Evolutionary conservation across 2,888 invertebrate genomes (phyloP).

Genomic region (Ormyrus nitidulus): DNA sequence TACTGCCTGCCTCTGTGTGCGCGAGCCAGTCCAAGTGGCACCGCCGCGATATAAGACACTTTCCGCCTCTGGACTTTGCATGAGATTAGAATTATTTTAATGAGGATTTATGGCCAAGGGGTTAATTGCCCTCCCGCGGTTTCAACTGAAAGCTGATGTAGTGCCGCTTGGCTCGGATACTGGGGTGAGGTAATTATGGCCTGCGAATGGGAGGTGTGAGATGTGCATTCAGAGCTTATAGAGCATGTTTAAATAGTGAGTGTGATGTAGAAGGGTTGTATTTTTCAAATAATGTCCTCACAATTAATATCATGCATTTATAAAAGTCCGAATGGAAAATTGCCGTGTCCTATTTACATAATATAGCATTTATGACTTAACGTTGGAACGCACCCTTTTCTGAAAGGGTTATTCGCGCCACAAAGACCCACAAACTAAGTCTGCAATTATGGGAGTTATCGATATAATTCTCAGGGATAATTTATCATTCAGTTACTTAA

Average conservation of each 20-base stretch:
- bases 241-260: no score
- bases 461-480: constrained; percentile 48
- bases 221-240: no score
- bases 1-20: neutral
- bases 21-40: neutral
- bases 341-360: constrained; percentile 17
- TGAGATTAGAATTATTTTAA: constrained; percentile 57
- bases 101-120: constrained; percentile 44
- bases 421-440: constrained; percentile 62
- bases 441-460: constrained; percentile 63
- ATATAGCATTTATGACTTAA: neutral
- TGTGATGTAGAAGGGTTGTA: no score
- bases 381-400: constrained; percentile 4
- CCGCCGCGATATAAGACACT: constrained; percentile 37
- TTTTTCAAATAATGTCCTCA: no score
- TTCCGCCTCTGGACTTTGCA: constrained; percentile 46
- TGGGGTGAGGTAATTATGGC: no score
- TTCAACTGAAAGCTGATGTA: neutral
- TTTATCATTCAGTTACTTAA: constrained; percentile 53
- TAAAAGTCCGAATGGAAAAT: neutral
- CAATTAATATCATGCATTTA: no score
- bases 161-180: no score
- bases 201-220: no score
- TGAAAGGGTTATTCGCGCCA: constrained; percentile 40
- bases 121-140: constrained; percentile 35